Evolutionary conservation across 2,113 vertebrate genomes (phyloP).

Genomic region (Hippopotamus amphibius): DNA sequence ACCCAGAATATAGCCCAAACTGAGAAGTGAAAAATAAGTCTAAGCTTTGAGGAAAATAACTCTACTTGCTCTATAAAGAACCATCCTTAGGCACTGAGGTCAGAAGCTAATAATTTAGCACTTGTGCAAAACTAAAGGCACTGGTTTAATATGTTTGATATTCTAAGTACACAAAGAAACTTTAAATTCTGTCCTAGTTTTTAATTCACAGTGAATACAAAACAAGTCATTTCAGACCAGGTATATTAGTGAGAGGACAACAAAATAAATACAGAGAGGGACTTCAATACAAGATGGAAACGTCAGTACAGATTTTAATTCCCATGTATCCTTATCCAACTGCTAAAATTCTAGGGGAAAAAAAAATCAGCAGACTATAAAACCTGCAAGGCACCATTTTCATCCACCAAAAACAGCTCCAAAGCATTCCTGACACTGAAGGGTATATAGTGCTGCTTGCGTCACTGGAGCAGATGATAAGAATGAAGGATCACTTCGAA

Average conservation of each 20-base stretch:
- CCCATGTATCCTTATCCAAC: not conserved
- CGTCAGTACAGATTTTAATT: slow-evolving; percentile 15
- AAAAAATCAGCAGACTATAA: not conserved
- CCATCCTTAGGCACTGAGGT: not conserved
- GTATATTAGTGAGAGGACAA: not conserved
- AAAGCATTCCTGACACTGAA: not conserved
- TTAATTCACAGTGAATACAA: not conserved
- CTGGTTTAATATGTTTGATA: not conserved
- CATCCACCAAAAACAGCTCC: not conserved
- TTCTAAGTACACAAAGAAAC: not conserved
- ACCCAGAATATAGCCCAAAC: not conserved
- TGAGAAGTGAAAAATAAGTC: not conserved
- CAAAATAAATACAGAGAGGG: not conserved
- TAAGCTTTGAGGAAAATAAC: not conserved
- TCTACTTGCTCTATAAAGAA: not conserved
- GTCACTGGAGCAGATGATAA: not conserved
- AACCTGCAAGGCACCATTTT: not conserved
- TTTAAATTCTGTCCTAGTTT: slow-evolving; percentile 7
- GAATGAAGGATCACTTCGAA: not conserved
- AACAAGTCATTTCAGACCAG: not conserved
- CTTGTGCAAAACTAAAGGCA: not conserved
- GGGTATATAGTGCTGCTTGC: no score
- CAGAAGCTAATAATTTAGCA: not conserved
- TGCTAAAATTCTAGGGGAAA: not conserved
- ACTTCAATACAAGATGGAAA: slow-evolving; percentile 27